Percentiles rank a stretch among this genome's conserved stretches.
These are phyloP conservation scores for Campylorhamphus procurvoides DNA, from an alignment of 2,113 vertebrate species.

Conservation along the genomic window DNA sequence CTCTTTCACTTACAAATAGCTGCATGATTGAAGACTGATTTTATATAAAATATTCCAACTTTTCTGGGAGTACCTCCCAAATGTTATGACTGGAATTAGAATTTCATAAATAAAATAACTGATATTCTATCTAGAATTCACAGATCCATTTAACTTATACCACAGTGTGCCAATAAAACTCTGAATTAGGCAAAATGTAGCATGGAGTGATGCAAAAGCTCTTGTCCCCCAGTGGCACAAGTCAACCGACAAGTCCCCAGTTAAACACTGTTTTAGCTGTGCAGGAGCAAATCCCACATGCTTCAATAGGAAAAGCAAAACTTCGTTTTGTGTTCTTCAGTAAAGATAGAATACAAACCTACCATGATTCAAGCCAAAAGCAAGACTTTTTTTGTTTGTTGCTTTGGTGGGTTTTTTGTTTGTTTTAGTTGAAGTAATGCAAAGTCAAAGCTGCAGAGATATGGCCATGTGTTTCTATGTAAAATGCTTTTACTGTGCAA, in stretches of 20 bases:
- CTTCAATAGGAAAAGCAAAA: background rate
- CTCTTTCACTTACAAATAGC: background rate
- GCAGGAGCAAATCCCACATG: background rate
- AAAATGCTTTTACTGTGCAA: background rate
- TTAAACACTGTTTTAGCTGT: background rate
- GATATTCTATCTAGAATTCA: background rate
- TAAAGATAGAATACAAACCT: background rate
- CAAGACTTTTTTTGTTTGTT: background rate
- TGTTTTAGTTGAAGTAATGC: background rate
- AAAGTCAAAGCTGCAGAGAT: background rate
- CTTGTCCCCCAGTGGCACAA: background rate
- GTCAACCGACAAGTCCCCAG: background rate
- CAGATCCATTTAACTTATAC: background rate
- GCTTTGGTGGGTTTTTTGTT: background rate
- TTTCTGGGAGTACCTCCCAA: accelerated
- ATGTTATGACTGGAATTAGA: background rate
- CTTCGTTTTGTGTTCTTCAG: background rate
- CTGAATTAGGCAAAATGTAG: background rate
- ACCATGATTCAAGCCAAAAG: background rate
- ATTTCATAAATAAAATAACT: background rate
- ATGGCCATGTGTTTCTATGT: background rate
- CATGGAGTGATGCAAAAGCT: background rate
- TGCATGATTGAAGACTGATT: background rate
- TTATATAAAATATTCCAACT: background rate
- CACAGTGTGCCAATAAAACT: background rate